Base-by-base conservation (phyloP, 2,113 vertebrate genomes). In the Coryphaenoides rupestris region DNA sequence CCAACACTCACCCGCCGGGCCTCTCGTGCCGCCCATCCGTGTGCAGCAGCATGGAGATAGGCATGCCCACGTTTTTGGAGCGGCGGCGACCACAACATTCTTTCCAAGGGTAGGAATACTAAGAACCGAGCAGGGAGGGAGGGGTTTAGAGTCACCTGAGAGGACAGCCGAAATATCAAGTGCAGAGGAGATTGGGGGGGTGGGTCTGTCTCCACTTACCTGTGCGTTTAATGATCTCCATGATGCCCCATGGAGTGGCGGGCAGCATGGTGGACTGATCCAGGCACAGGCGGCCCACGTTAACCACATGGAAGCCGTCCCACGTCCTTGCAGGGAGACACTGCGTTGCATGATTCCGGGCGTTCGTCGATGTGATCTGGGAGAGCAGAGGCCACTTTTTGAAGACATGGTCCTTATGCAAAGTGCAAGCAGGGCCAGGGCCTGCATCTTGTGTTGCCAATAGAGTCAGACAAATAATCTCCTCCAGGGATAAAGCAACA, bases 51-150 rank as follows among this genome's bases (percentile, higher is more conserved):
- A 99, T 98, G 1, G 97, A 96, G 0, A 98, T 98, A 26, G 97
- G 97, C 97, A 99, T 98, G 0, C 97, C 96, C 19, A 98, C 97
- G 0, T 99, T 99, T 85, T 99, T 98, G 0, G 96, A 98, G 57
- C 97, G 91, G 26, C 97, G 0, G 95, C 95, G 61, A 99, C 97
- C 21, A 99, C 87, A 9, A 98, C 96, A 0, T 98, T 98, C 88
- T 95, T 98, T 22, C 97, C 97, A 33, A 95, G 70, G 0, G 97
- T 99, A 0, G 95, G 92, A 80, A 99, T 99, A 40, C 97, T 99
- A 63, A 23, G 5, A 60, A 50, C 0, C 3, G 5, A 62, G 47
- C 0, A 3, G 33, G 2, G 33, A 12, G 49, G 24, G 53, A 55
- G 5, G 15, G 23, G 13, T 14, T 22, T 19, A 0, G 1, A 7